phyloP scores from a whole-genome alignment of 2,113 vertebrate genomes.

The Clinocottus analis region DNA sequence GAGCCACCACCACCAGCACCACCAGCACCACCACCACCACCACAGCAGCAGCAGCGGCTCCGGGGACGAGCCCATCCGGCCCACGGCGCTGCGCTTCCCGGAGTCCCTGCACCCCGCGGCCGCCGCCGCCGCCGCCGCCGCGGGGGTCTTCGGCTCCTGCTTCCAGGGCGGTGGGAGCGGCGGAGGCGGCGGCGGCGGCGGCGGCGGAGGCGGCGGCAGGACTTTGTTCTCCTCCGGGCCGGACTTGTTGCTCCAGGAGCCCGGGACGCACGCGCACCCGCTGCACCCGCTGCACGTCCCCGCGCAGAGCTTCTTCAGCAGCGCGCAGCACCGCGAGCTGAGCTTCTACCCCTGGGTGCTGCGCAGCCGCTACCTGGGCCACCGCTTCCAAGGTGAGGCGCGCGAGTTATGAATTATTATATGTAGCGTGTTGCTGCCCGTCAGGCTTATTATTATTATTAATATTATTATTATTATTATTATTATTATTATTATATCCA shows the following conservation, averaged over 20 bases:
- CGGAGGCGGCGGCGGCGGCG: too few relatives aligned
- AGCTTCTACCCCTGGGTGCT: conserved; percentile 87
- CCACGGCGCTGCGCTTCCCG: conserved; percentile 79
- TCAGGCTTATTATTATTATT: too few relatives aligned
- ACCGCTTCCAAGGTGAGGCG: conserved; percentile 80
- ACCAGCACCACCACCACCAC: too few relatives aligned
- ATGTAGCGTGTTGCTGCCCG: too few relatives aligned
- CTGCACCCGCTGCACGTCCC: conserved; percentile 83
- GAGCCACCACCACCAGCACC: too few relatives aligned
- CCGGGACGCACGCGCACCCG: conserved; percentile 71
- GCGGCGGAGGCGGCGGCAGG: conserved; percentile 78
- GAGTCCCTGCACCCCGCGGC: conserved; percentile 81
- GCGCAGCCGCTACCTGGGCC: conserved; percentile 83
- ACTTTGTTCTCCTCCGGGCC: conserved; percentile 80
- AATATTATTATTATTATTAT: too few relatives aligned
- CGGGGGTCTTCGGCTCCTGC: conserved; percentile 80
- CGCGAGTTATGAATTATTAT: too few relatives aligned
- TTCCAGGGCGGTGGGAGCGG: conserved; percentile 81
- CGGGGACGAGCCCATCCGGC: conserved; percentile 81
- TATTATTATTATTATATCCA: too few relatives aligned
- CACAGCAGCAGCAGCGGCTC: conserved; percentile 51
- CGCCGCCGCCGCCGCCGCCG: conserved; percentile 48
- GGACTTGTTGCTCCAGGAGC: conserved; percentile 83
- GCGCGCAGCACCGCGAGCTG: conserved; percentile 81
- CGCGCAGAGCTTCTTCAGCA: conserved; percentile 82